phyloP scores from a whole-genome alignment of 2,113 vertebrate species.

The Felis chaus region DNA sequence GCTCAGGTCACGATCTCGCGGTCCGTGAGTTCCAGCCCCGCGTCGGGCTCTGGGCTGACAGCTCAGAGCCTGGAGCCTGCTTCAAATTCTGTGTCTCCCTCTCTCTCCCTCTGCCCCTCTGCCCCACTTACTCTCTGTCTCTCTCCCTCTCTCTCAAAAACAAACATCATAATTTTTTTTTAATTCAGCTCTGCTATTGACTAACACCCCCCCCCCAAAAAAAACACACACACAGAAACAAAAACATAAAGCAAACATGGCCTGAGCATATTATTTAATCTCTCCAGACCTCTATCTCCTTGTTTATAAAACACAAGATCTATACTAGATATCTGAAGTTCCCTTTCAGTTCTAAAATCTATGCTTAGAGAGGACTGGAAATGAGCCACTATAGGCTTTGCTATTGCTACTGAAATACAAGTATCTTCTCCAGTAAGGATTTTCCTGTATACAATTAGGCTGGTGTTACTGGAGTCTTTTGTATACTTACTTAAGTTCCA shows the following conservation, averaged over 20 bases:
- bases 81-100: too few relatives aligned
- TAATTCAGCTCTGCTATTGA: not conserved
- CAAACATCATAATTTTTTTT: too few relatives aligned
- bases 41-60: too few relatives aligned
- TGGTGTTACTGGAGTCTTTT: not conserved
- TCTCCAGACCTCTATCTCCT: not conserved
- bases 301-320: not conserved
- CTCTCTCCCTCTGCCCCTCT: too few relatives aligned
- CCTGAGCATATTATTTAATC: not conserved
- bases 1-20: too few relatives aligned
- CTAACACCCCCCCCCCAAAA: not conserved
- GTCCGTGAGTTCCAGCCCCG: too few relatives aligned
- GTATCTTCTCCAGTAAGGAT: not conserved
- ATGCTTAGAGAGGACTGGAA: not conserved
- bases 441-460: not conserved
- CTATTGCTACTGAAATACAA: not conserved
- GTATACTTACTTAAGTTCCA: not conserved
- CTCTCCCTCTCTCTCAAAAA: too few relatives aligned
- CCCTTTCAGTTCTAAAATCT: not conserved
- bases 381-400: not conserved
- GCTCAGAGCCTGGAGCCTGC: too few relatives aligned
- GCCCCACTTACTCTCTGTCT: too few relatives aligned
- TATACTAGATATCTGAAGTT: not conserved
- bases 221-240: not conserved
- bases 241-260: not conserved